Evolutionary conservation across 2,113 vertebrate species (phyloP).

Genomic region (Anas platyrhynchos): DNA sequence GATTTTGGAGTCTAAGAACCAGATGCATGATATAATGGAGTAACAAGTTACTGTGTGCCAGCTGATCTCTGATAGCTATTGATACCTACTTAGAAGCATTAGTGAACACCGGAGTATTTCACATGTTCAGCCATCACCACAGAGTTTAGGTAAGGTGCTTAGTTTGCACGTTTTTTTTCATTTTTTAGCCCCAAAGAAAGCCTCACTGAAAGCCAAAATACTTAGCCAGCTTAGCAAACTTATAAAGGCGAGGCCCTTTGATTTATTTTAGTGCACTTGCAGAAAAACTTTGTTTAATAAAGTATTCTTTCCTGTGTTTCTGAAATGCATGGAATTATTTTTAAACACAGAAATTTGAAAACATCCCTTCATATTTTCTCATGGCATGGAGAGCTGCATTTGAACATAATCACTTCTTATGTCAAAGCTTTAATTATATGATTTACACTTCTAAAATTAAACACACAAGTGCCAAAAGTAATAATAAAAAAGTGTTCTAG

Average conservation of each 20-base stretch:
- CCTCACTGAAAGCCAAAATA: not conserved
- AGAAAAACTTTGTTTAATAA: not conserved
- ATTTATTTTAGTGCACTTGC: not conserved
- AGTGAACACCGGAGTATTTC: fast-evolving
- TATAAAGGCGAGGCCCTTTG: not conserved
- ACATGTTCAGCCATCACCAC: not conserved
- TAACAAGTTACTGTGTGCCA: not conserved
- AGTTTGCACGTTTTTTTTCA: not conserved
- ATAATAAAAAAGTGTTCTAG: conserved; percentile 50
- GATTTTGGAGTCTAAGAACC: not conserved
- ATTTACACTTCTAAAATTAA: conserved; percentile 65
- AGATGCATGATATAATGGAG: not conserved
- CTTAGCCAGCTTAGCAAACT: not conserved
- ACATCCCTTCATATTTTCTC: not conserved
- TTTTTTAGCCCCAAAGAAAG: not conserved
- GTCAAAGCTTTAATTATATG: conserved; percentile 53
- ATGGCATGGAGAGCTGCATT: not conserved
- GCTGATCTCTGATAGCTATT: not conserved
- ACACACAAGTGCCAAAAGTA: conserved; percentile 21
- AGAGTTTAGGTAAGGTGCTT: not conserved
- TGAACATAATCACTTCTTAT: conserved; percentile 43
- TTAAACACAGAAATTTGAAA: not conserved
- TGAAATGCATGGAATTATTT: not conserved
- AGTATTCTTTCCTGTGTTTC: not conserved
- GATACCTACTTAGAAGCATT: too few species aligned